Percentiles rank a stretch among this genome's conserved stretches.
Evolutionary conservation across 1,140 invertebrate species (phyloP).

Genomic region (Capitella teleta): DNA sequence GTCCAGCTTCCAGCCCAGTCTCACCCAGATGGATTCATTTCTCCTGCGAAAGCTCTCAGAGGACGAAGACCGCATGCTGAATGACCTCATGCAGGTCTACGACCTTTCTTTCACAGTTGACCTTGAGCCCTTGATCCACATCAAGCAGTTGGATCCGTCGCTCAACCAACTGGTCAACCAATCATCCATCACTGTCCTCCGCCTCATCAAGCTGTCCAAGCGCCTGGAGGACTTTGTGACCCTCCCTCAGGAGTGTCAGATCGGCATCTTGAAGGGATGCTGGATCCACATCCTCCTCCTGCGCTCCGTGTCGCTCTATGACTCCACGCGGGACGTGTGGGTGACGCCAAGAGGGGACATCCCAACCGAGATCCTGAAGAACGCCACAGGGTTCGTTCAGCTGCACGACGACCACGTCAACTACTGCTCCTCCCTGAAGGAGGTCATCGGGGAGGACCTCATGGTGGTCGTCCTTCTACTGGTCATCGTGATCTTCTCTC

Average conservation of each 20-base stretch:
- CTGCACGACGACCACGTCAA: slow-evolving; percentile 33
- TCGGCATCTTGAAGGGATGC: slow-evolving; percentile 75
- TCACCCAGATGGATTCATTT: slow-evolving; percentile 2
- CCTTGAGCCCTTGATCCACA: slow-evolving; percentile 14
- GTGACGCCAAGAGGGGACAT: slow-evolving; percentile 33
- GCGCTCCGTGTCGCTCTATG: slow-evolving; percentile 74
- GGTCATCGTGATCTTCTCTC: slow-evolving; percentile 78
- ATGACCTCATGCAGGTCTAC: slow-evolving; percentile 12
- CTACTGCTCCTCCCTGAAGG: slow-evolving; percentile 31
- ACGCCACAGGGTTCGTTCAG: slow-evolving; percentile 27
- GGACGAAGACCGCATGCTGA: slow-evolving; percentile 10
- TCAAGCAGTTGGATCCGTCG: slow-evolving; percentile 12
- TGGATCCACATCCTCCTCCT: slow-evolving; percentile 74
- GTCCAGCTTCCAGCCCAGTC: too few species aligned
- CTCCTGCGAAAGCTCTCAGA: slow-evolving; percentile 6
- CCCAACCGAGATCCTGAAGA: slow-evolving; percentile 31
- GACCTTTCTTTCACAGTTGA: slow-evolving; percentile 15
- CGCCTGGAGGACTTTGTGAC: slow-evolving; percentile 78
- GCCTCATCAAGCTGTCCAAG: slow-evolving; percentile 83
- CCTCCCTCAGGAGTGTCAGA: slow-evolving; percentile 65
- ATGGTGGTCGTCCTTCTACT: slow-evolving; percentile 72
- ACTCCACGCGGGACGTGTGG: slow-evolving; percentile 62
- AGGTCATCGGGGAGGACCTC: slow-evolving; percentile 25
- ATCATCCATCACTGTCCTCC: slow-evolving; percentile 67
- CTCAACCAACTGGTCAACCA: slow-evolving; percentile 17